Evolutionary conservation across 1,140 invertebrate genomes (phyloP), one percentile per base, ranked within the genome.

Genomic region (Meteorus sp.): DNA sequence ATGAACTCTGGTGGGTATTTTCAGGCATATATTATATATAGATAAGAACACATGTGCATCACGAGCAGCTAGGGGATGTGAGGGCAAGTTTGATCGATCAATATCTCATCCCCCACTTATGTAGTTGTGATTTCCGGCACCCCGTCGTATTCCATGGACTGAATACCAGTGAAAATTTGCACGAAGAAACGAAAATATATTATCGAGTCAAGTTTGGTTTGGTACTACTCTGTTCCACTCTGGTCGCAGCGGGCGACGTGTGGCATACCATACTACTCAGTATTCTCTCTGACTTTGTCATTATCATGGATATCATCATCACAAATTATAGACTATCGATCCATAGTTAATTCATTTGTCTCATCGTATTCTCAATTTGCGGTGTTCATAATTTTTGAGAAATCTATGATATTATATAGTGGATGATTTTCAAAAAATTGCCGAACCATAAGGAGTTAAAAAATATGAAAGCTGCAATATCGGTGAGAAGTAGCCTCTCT

Each of bases 91-190:
- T 55, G 55, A 29, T 58, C 63, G 70, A 72, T 72, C 70, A 72
- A 72, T 72, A 72, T 72, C 31, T 64, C 62, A 20, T 71, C 66
- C 69, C 67, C 65, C 61, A 69, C 61, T 41, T 25, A 31, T 54
- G 55, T 60, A 54, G 31, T 45, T 22, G 29, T 17, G 29, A 52
- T 48, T 25, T 52, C 19, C 22, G 53, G 54, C 45, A 50, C 54
- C 54, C 57, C 39, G 52, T 53, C 33, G 50, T 41, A 20, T 25
- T 22, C 23, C 9, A 15, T 43, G 3, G 19, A 1, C 19, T 43
- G 9, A 3, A 8, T n/a, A 13, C 3, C 35, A 37, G n/a, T 3
- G 6, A 43, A 3, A n/a, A 3, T 17, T 13, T 15, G 15, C 15
- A 17, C 15, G 3, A 17, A 43, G 13, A 13, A 17, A 3, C 2